Percentiles rank a stretch among this genome's conserved stretches.
phyloP scores from a whole-genome alignment of 2,888 invertebrate genomes.

The Chymomyza caudatula region DNA sequence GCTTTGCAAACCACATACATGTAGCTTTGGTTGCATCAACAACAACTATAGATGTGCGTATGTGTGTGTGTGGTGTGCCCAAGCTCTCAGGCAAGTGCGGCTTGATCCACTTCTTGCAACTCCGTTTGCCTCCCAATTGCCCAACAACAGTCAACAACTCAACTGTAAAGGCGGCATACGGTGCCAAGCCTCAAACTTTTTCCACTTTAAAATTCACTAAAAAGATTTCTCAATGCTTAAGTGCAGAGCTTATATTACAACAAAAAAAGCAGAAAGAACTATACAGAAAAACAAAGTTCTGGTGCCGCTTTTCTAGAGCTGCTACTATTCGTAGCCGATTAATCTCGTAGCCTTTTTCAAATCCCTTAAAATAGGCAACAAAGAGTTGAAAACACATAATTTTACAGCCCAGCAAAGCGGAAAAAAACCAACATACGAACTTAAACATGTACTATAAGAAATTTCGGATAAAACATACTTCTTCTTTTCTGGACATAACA shows the following conservation, averaged over 20 bases:
- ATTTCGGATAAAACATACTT: too few species aligned
- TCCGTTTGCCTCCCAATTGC: slow-evolving; percentile 52
- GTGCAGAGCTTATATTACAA: not conserved
- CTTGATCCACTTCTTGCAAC: slow-evolving; percentile 58
- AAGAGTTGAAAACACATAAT: not conserved
- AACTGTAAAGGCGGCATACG: slow-evolving; percentile 4
- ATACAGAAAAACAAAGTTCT: not conserved
- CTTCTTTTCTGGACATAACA: too few species aligned
- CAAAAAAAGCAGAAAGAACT: not conserved
- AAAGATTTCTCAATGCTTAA: not conserved
- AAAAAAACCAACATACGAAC: too few species aligned
- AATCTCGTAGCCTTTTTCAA: not conserved
- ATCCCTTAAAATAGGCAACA: not conserved
- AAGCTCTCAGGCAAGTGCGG: slow-evolving; percentile 49
- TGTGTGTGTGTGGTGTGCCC: slow-evolving; percentile 9
- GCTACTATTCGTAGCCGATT: not conserved
- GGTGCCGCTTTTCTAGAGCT: not conserved
- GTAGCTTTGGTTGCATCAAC: slow-evolving; percentile 25
- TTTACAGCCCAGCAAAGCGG: not conserved
- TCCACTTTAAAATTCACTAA: not conserved
- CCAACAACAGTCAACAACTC: slow-evolving; percentile 9
- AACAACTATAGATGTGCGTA: not conserved
- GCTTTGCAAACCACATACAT: slow-evolving; percentile 51
- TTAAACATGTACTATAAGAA: too few species aligned
- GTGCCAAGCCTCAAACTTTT: not conserved